These are phyloP conservation scores for Drosophila arizonae DNA, from an alignment of 1,140 invertebrate species.

Conservation along the genomic window DNA sequence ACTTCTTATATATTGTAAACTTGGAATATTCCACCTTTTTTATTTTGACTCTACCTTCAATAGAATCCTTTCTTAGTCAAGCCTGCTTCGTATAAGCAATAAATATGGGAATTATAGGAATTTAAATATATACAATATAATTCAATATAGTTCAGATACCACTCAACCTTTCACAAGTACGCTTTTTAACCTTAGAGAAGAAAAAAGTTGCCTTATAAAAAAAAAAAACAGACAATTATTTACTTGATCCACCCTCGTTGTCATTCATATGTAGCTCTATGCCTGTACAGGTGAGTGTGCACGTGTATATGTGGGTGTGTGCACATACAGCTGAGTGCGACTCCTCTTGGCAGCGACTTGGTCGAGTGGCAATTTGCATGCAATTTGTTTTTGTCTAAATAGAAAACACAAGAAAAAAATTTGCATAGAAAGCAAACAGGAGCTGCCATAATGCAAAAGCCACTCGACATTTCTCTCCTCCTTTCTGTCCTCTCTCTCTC, in stretches of 20 bases:
- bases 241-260: conserved; percentile 5
- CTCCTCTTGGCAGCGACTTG: conserved; percentile 46
- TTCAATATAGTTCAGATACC: no score
- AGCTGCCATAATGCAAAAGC: conserved; percentile 68
- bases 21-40: no score
- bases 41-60: no score
- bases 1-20: no score
- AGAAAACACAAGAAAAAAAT: conserved; percentile 38
- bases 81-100: no score
- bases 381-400: conserved; percentile 73
- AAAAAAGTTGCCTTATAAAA: background rate
- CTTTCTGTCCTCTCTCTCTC: background rate
- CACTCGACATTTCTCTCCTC: conserved; percentile 33
- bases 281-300: background rate
- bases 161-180: no score
- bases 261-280: conserved; percentile 15
- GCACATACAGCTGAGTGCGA: conserved; percentile 39
- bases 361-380: conserved; percentile 78
- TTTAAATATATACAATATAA: no score
- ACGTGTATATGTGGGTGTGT: conserved; percentile 18
- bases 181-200: no score
- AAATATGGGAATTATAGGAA: no score
- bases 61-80: no score
- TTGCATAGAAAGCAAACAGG: conserved; percentile 55
- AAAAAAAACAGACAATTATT: background rate